Percentiles rank a stretch among this genome's conserved stretches.
Conservation (phyloP, 2,797 vertebrate genomes). For the Notolabrus celidotus region DNA sequence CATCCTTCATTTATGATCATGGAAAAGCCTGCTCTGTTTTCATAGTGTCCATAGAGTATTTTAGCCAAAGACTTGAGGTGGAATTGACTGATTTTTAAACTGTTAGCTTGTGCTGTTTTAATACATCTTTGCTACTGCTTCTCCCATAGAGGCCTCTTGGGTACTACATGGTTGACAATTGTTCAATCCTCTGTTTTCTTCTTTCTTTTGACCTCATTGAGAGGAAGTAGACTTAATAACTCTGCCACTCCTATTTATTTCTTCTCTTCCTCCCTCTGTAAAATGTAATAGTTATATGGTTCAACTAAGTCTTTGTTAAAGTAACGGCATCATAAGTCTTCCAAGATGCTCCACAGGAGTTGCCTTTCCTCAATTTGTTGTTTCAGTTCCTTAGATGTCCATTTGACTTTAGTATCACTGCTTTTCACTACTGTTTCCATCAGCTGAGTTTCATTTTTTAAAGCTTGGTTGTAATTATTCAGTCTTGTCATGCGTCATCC, state of each 20-base stretch:
- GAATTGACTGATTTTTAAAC: constrained; percentile 16
- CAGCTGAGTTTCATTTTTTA: not conserved
- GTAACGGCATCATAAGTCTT: constrained; percentile 17
- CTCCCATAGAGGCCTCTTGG: constrained; percentile 10
- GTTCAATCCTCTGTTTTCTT: constrained; percentile 5
- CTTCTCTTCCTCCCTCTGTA: not conserved
- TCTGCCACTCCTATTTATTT: too few species aligned
- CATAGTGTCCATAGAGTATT: not conserved
- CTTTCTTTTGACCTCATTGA: not conserved
- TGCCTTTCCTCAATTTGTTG: not conserved
- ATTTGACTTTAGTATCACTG: not conserved
- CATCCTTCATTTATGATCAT: not conserved
- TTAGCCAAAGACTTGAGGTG: constrained; percentile 6
- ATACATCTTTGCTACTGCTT: constrained; percentile 8
- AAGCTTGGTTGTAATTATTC: not conserved
- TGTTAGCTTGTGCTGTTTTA: constrained; percentile 25
- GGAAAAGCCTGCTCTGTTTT: not conserved
- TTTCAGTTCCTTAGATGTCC: not conserved
- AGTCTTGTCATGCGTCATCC: not conserved
- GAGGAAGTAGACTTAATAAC: not conserved
- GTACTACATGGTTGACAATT: constrained; percentile 11
- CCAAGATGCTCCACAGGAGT: constrained; percentile 7
- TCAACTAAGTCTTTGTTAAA: constrained; percentile 10
- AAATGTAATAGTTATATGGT: not conserved
- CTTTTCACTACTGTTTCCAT: constrained; percentile 11